Evolutionary conservation across 2,888 invertebrate species (phyloP).

Genomic region (Tetranychus piercei): DNA sequence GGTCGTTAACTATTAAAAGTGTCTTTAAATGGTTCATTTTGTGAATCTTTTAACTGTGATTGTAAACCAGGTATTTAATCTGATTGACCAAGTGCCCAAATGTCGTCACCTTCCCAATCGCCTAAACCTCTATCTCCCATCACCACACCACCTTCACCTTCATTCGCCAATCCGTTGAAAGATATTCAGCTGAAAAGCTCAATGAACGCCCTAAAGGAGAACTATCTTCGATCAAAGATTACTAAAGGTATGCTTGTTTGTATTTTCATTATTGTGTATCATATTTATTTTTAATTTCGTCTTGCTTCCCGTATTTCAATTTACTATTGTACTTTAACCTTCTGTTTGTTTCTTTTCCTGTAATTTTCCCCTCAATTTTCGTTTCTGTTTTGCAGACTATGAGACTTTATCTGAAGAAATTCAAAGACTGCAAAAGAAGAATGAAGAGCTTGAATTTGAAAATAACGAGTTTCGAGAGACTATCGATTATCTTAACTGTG

Average conservation of each 20-base stretch:
- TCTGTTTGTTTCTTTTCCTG: neutral
- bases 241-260: neutral
- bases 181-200: slow-evolving; percentile 6
- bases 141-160: neutral
- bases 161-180: neutral
- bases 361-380: neutral
- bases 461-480: slow-evolving; percentile 1
- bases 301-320: neutral
- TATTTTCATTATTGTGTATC: neutral
- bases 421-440: neutral
- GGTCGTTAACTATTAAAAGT: neutral
- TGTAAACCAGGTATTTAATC: neutral
- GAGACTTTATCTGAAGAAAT: slow-evolving; percentile 7
- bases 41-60: neutral
- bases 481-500: neutral
- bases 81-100: neutral
- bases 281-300: neutral
- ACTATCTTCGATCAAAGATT: neutral
- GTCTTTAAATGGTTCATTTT: neutral
- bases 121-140: neutral
- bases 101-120: neutral
- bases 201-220: slow-evolving; percentile 2
- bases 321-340: neutral
- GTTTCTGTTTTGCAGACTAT: neutral
- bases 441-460: slow-evolving; percentile 6